These are phyloP conservation scores for Danio aesculapii DNA, from an alignment of 2,797 vertebrate genomes.

Conservation along the genomic window DNA sequence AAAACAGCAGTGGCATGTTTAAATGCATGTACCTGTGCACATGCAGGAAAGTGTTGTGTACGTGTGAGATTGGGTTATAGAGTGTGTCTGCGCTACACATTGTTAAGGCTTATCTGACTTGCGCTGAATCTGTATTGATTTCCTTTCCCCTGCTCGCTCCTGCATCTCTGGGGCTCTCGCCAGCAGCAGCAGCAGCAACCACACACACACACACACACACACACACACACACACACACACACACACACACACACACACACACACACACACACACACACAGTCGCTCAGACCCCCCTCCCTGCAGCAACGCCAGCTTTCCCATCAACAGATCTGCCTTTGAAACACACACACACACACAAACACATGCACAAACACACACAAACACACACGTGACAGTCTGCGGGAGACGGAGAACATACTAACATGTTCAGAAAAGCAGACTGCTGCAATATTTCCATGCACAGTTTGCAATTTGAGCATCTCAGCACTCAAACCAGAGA, in stretches of 20 bases:
- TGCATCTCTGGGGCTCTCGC: slow-evolving; percentile 66
- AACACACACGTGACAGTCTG: neutral
- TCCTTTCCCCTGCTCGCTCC: slow-evolving; percentile 80
- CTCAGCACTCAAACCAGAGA: no score
- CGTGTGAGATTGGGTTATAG: slow-evolving; percentile 74
- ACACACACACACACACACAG: slow-evolving; percentile 19
- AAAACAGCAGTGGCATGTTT: slow-evolving; percentile 38
- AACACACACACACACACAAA: slow-evolving; percentile 24
- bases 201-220: slow-evolving; percentile 21
- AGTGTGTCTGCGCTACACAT: slow-evolving; percentile 83
- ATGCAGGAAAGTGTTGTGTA: slow-evolving; percentile 22
- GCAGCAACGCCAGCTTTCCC: slow-evolving; percentile 42
- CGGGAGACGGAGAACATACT: no score
- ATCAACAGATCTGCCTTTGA: slow-evolving; percentile 49
- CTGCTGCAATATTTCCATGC: no score
- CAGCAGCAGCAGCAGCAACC: slow-evolving; percentile 58
- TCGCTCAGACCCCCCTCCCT: slow-evolving; percentile 23
- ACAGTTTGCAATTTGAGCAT: no score
- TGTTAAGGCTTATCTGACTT: slow-evolving; percentile 86
- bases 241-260: slow-evolving; percentile 23
- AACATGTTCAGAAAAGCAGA: no score
- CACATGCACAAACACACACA: neutral
- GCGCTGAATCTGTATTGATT: slow-evolving; percentile 88
- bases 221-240: slow-evolving; percentile 25
- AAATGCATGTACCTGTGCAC: slow-evolving; percentile 52